phyloP scores from a whole-genome alignment of 2,113 vertebrate genomes.

The Tamias sibiricus region DNA sequence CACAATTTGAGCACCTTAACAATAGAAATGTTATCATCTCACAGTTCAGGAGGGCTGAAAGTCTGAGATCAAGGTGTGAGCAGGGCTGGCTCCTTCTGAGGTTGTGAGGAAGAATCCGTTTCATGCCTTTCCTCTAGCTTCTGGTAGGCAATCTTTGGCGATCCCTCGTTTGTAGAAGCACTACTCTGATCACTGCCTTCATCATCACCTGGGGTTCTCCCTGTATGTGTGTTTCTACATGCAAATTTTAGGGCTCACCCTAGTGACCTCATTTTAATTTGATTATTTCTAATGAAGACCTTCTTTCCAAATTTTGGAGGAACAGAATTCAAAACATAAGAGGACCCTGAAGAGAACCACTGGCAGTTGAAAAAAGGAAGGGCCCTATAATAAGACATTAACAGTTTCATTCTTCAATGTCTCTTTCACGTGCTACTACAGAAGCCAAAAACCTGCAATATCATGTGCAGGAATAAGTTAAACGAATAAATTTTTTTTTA shows the following conservation, averaged over 20 bases:
- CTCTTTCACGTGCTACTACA: conserved; percentile 40
- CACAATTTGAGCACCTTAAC: neutral
- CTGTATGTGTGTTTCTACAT: neutral
- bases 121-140: neutral
- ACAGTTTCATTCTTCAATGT: conserved; percentile 46
- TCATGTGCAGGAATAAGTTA: conserved; percentile 49
- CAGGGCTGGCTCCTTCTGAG: neutral
- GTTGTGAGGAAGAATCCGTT: neutral
- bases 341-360: neutral
- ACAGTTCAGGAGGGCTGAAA: neutral
- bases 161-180: neutral
- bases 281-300: neutral
- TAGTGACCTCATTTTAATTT: neutral
- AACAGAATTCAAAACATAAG: neutral
- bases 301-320: neutral
- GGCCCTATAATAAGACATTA: neutral
- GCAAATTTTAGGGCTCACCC: neutral
- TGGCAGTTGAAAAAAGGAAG: neutral
- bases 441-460: conserved; percentile 36
- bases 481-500: conserved; percentile 49
- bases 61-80: neutral
- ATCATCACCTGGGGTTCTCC: neutral
- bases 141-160: neutral
- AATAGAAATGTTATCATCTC: neutral
- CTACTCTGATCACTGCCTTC: neutral